Conservation (phyloP, 2,797 vertebrate species). For the Eremophila alpestris region DNA sequence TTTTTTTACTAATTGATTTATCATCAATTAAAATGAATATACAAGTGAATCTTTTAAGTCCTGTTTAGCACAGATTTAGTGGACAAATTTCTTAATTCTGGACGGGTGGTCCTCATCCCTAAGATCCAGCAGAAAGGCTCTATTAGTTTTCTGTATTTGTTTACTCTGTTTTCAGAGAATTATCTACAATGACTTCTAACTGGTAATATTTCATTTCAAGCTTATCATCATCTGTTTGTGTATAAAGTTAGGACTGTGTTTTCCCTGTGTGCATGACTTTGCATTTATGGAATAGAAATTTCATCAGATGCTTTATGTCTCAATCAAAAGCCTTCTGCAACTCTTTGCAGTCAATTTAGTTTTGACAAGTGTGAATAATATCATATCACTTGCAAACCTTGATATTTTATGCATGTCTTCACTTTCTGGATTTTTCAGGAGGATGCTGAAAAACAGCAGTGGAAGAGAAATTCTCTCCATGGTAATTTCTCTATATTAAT, state of each 20-base stretch:
- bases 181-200: not conserved
- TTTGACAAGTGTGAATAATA: not conserved
- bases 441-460: not conserved
- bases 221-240: not conserved
- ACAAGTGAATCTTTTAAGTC: not conserved
- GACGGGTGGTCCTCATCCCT: not conserved
- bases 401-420: not conserved
- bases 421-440: not conserved
- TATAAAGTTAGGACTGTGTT: not conserved
- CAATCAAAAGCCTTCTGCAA: not conserved
- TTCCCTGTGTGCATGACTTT: not conserved
- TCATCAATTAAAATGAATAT: not conserved
- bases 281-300: constrained; percentile 16
- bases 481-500: not conserved
- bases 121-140: not conserved
- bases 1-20: not conserved
- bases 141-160: not conserved
- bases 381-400: not conserved
- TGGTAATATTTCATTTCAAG: not conserved
- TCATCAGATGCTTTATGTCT: not conserved
- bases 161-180: not conserved
- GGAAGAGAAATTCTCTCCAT: not conserved
- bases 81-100: not conserved
- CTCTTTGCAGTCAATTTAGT: not conserved
- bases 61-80: not conserved